Percentiles rank a stretch among this genome's conserved stretches.
Conservation (phyloP, 2,797 vertebrate species). For the Halcyon badia region DNA sequence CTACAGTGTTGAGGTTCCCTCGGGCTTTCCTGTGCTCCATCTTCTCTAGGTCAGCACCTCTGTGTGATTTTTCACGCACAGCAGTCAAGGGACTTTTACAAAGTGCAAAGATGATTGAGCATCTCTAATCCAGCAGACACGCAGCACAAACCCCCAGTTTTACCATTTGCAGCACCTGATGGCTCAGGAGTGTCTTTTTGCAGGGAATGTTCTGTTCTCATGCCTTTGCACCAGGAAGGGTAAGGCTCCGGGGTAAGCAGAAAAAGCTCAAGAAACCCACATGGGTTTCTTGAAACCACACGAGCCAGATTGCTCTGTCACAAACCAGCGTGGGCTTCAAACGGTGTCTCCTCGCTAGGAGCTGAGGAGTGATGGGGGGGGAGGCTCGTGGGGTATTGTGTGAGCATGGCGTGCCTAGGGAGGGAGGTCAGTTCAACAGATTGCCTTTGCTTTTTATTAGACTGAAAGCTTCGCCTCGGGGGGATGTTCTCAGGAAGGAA, state of each 20-base stretch:
- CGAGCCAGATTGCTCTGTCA: background rate
- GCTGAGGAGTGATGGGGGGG: accelerated
- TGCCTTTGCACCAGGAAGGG: background rate
- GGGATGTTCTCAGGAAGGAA: conserved; percentile 25
- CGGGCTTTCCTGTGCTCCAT: background rate
- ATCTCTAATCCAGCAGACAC: background rate
- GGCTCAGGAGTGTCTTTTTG: background rate
- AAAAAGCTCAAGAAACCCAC: background rate
- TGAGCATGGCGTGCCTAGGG: background rate
- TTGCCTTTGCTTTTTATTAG: conserved; percentile 11
- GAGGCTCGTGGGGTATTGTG: accelerated
- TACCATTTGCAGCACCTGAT: background rate
- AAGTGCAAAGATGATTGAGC: background rate
- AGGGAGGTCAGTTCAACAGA: background rate
- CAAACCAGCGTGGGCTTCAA: background rate
- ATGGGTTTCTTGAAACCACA: too few species aligned
- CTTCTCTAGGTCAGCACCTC: background rate
- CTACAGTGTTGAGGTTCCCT: background rate
- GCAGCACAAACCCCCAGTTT: background rate
- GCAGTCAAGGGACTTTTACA: background rate
- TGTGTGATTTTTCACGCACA: background rate
- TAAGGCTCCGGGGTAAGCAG: background rate
- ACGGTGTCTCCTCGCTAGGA: background rate
- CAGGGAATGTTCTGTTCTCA: background rate
- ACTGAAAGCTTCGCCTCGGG: background rate